Percentiles rank a stretch among this genome's conserved stretches.
Evolutionary conservation across 2,888 invertebrate species (phyloP).

Genomic region (Byasa hedistus): DNA sequence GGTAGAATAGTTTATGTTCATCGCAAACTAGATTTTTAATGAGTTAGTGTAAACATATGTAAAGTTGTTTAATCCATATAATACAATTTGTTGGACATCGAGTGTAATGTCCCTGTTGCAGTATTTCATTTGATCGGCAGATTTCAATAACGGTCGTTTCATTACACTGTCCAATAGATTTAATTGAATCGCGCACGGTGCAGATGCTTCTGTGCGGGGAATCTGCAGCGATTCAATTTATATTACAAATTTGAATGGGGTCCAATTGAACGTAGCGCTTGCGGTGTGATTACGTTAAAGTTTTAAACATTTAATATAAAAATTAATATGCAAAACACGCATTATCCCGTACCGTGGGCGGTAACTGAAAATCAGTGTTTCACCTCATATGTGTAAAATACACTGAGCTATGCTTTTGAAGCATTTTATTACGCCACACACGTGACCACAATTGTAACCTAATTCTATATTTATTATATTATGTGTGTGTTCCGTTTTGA

Average conservation of each 20-base stretch:
- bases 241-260: constrained; percentile 12
- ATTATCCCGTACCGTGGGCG: too few relatives aligned
- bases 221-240: constrained; percentile 41
- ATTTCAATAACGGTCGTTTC: constrained; percentile 58
- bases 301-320: background rate
- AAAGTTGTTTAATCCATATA: too few relatives aligned
- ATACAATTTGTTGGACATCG: background rate
- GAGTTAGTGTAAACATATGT: background rate
- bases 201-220: constrained; percentile 40
- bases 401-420: too few relatives aligned
- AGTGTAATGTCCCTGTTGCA: background rate
- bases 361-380: too few relatives aligned
- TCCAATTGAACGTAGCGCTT: background rate
- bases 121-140: constrained; percentile 35
- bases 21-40: too few relatives aligned
- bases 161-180: constrained; percentile 53
- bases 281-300: background rate
- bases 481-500: too few relatives aligned
- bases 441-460: too few relatives aligned
- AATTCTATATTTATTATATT: too few relatives aligned
- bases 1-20: too few relatives aligned
- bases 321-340: too few relatives aligned
- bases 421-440: too few relatives aligned
- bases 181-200: constrained; percentile 56
- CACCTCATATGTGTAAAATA: too few relatives aligned